These are phyloP conservation scores for Sinelater perroti DNA, from an alignment of 2,888 invertebrate genomes.

Conservation along the genomic window DNA sequence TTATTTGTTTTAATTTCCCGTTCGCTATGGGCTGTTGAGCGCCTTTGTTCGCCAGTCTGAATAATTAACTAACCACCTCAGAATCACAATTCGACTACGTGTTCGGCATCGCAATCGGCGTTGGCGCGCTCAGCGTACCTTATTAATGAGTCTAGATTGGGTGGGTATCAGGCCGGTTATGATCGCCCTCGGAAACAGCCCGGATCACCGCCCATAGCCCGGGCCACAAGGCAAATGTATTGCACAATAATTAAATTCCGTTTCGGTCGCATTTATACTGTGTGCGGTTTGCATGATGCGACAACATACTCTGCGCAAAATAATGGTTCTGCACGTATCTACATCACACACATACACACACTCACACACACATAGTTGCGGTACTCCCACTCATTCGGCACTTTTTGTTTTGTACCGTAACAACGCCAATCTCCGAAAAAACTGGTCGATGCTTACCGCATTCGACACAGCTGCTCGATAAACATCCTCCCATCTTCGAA, in stretches of 20 bases:
- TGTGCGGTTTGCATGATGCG: slow-evolving; percentile 56
- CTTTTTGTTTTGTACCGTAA: too few relatives aligned
- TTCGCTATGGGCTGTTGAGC: slow-evolving; percentile 47
- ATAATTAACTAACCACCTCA: slow-evolving; percentile 61
- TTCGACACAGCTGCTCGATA: too few relatives aligned
- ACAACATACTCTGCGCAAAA: slow-evolving; percentile 41
- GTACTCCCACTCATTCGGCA: not conserved
- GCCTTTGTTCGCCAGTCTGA: slow-evolving; percentile 55
- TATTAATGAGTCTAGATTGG: slow-evolving; percentile 53
- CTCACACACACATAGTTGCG: not conserved
- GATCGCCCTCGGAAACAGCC: slow-evolving; percentile 43
- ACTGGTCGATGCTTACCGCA: too few relatives aligned
- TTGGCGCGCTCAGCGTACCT: slow-evolving; percentile 48
- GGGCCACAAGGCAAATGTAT: slow-evolving; percentile 56
- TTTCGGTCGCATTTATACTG: slow-evolving; percentile 59
- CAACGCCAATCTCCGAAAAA: too few relatives aligned
- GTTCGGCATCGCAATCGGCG: slow-evolving; percentile 56
- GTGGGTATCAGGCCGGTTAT: slow-evolving; percentile 51
- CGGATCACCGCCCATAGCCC: slow-evolving; percentile 42
- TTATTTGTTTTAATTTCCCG: slow-evolving; percentile 59
- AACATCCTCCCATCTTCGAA: too few relatives aligned
- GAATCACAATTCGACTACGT: slow-evolving; percentile 61
- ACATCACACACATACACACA: slow-evolving; percentile 52
- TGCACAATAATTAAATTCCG: slow-evolving; percentile 61
- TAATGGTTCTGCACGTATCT: slow-evolving; percentile 53